These are phyloP conservation scores for Macropus fuliginosus DNA, from an alignment of 2,797 vertebrate species.

Conservation along the genomic window DNA sequence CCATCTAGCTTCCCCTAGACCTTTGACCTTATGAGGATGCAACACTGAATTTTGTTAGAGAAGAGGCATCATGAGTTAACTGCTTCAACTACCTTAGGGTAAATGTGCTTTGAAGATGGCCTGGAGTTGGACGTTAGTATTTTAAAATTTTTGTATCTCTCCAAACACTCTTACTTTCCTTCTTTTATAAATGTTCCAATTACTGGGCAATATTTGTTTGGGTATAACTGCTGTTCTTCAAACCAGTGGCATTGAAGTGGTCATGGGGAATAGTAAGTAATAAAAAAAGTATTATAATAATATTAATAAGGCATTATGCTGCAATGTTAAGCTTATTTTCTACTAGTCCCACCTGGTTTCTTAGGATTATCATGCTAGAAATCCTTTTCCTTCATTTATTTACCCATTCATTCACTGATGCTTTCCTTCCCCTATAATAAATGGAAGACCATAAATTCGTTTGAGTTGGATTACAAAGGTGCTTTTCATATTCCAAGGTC, in stretches of 20 bases:
- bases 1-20: not conserved
- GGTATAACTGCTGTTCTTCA: not conserved
- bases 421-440: no score
- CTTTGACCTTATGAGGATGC: not conserved
- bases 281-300: no score
- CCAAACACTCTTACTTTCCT: not conserved
- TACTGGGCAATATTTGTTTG: not conserved
- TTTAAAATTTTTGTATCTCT: not conserved
- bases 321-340: not conserved
- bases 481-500: no score
- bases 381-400: not conserved
- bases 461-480: no score
- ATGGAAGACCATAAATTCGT: no score
- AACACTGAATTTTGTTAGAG: not conserved
- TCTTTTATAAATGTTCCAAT: not conserved
- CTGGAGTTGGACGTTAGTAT: not conserved
- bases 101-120: not conserved
- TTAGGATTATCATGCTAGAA: not conserved
- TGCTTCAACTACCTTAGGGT: not conserved
- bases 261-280: not conserved
- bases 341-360: not conserved
- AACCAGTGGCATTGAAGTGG: not conserved
- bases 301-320: not conserved
- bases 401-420: not conserved
- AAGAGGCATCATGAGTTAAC: not conserved